Conservation (phyloP, 1,140 invertebrate species). For the Nebria ingens region DNA sequence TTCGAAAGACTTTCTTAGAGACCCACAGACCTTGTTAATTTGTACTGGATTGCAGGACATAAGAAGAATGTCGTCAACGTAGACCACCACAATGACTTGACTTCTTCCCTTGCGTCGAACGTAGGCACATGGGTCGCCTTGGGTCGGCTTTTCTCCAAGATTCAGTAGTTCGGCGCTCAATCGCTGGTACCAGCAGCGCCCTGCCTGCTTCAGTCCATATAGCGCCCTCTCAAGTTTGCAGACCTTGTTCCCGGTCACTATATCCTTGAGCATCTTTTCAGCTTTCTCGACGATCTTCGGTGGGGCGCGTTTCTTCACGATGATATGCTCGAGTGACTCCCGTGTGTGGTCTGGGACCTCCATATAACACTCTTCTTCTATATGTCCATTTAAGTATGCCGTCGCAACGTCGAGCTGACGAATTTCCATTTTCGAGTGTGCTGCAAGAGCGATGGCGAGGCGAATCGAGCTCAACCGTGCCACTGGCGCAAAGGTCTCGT, state of each 20-base stretch:
- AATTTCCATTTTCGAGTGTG: conserved; percentile 15
- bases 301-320: conserved; percentile 13
- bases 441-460: conserved; percentile 29
- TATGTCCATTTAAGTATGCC: conserved; percentile 33
- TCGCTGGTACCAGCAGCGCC: conserved; percentile 22
- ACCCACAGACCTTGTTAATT: background rate
- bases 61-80: conserved; percentile 26
- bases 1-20: conserved; percentile 12
- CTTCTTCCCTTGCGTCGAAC: conserved; percentile 9
- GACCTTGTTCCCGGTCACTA: background rate
- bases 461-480: conserved; percentile 18
- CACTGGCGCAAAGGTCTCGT: conserved; percentile 30
- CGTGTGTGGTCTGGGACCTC: conserved; percentile 30
- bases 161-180: conserved; percentile 18
- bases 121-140: conserved; percentile 25
- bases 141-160: conserved; percentile 15
- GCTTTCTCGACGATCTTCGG: background rate
- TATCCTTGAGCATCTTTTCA: background rate
- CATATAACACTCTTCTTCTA: conserved; percentile 33
- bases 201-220: conserved; percentile 31
- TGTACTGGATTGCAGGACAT: conserved; percentile 15
- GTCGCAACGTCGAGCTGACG: conserved; percentile 34
- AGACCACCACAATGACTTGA: conserved; percentile 20
- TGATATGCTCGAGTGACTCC: conserved; percentile 29
- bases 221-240: conserved; percentile 18